Evolutionary conservation across 2,113 vertebrate species (phyloP), one percentile per base, ranked within the genome.

Genomic region (Crotalus helleri): DNA sequence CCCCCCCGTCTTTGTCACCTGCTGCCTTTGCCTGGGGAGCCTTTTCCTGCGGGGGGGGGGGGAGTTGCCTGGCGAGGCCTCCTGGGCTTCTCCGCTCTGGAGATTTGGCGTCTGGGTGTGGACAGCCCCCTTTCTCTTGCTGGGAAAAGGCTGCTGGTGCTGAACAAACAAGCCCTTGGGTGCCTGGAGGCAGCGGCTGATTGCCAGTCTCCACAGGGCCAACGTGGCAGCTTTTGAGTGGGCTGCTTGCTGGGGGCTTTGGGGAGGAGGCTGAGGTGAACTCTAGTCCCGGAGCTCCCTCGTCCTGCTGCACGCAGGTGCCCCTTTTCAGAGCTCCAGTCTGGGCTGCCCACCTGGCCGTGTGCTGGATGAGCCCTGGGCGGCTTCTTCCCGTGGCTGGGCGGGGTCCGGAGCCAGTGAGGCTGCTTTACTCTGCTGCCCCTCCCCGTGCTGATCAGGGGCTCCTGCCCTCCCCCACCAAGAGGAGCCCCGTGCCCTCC

Each of bases 151-250:
- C 24, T 24, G 21, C 85, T 49, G 44, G 44, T 6, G 21, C 69
- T 81, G 69, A 17, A 44, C 6, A 81, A 44, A 81, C 17, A 21
- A 81, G 17, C 17, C 74, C 17, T 21, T 3, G n/a, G 74, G 74
- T 81, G 33, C 15, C 69, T 1, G 3, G 69, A 81, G 74, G 33
- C 7, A 0, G 33, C 39, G 92, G 91, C 91, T 88, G 91, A 90
- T 94, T 94, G 94, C 89, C 90, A n/a, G 17, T 57, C 0, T 33
- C 94, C 92, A 92, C n/a, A 39, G 95, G 92, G 94, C 19, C 94
- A 93, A 7, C 55, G 89, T 29, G 26, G 59, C 33, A 9, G 3
- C 74, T 58, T 58, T 10, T 44, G 95, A 94, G 64, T n/a, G 64
- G 64, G 13, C 29, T 69, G 64, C 64, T 33, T 69, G 29, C 69